phyloP scores from a whole-genome alignment of 2,888 invertebrate species.

The Serrognathus titanus region DNA sequence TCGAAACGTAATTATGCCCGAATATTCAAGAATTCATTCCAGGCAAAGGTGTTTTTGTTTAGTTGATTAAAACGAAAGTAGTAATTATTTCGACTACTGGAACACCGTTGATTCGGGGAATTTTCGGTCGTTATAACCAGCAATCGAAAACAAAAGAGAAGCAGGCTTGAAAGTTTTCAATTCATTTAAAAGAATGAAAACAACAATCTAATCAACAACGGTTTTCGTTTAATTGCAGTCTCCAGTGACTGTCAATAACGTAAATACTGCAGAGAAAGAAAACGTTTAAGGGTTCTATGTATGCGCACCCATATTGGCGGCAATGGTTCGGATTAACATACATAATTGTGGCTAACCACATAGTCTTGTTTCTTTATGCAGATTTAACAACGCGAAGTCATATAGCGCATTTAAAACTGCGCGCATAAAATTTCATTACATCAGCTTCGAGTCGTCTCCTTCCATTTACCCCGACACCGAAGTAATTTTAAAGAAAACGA shows the following conservation, averaged over 20 bases:
- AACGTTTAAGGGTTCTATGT: constrained; percentile 28
- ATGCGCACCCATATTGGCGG: constrained; percentile 32
- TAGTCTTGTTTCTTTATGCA: constrained; percentile 18
- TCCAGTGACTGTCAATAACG: not conserved
- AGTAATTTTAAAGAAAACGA: too few species aligned
- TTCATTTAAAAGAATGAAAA: too few species aligned
- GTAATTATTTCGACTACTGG: too few species aligned
- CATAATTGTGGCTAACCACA: constrained; percentile 38
- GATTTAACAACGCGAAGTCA: constrained; percentile 38
- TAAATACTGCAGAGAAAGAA: constrained; percentile 30
- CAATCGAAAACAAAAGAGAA: too few species aligned
- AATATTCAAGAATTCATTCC: not conserved
- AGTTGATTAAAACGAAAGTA: not conserved
- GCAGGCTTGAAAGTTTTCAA: too few species aligned
- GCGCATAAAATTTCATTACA: constrained; percentile 14
- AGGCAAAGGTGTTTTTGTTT: too few species aligned
- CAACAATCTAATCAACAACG: not conserved
- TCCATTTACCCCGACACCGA: too few species aligned
- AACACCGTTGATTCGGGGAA: too few species aligned
- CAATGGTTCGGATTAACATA: constrained; percentile 36
- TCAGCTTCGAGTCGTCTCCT: constrained; percentile 2
- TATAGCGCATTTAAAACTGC: constrained; percentile 34
- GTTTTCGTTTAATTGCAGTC: not conserved
- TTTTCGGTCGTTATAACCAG: too few species aligned
- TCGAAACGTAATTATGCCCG: not conserved